Percentiles rank a stretch among this genome's conserved stretches.
Conservation (phyloP, 2,797 vertebrate genomes). For the Poeciliopsis presidionis region DNA sequence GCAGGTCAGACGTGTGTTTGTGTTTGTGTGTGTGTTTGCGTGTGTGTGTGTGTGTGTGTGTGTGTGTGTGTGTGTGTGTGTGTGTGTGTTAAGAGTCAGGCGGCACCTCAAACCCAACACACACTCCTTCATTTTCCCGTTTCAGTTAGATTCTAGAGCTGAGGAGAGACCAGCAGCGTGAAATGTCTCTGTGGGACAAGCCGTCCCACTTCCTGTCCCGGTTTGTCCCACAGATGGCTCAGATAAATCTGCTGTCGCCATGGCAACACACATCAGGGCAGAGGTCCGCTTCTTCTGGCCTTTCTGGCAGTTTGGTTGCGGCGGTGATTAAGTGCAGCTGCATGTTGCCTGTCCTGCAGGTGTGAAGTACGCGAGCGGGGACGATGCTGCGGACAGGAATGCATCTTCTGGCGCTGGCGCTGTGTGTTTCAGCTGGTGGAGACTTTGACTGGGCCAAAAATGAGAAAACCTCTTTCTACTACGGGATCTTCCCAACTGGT, state of each 20-base stretch:
- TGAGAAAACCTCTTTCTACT: constrained; percentile 87
- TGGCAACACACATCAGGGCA: not conserved
- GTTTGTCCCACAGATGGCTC: constrained; percentile 68
- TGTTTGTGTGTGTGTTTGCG: constrained; percentile 7
- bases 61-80: too few relatives aligned
- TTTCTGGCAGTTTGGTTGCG: not conserved
- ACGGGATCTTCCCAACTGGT: constrained; percentile 89
- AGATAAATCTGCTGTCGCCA: constrained; percentile 56
- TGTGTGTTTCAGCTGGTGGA: constrained; percentile 61
- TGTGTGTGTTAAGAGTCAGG: constrained; percentile 42
- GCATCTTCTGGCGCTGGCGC: constrained; percentile 64
- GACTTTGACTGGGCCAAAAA: constrained; percentile 86
- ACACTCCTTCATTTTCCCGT: not conserved
- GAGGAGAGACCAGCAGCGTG: constrained; percentile 19
- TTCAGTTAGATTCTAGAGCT: not conserved
- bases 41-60: constrained; percentile 35
- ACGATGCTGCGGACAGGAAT: constrained; percentile 58
- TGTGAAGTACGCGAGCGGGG: constrained; percentile 52
- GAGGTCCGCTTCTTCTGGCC: not conserved
- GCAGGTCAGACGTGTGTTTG: constrained; percentile 78
- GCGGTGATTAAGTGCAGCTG: not conserved
- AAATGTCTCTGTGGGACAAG: constrained; percentile 78
- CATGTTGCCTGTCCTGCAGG: constrained; percentile 20
- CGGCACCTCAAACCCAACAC: not conserved
- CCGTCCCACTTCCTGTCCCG: constrained; percentile 72